phyloP scores from a whole-genome alignment of 2,113 vertebrate genomes.

The Apistogramma diplotaenia region DNA sequence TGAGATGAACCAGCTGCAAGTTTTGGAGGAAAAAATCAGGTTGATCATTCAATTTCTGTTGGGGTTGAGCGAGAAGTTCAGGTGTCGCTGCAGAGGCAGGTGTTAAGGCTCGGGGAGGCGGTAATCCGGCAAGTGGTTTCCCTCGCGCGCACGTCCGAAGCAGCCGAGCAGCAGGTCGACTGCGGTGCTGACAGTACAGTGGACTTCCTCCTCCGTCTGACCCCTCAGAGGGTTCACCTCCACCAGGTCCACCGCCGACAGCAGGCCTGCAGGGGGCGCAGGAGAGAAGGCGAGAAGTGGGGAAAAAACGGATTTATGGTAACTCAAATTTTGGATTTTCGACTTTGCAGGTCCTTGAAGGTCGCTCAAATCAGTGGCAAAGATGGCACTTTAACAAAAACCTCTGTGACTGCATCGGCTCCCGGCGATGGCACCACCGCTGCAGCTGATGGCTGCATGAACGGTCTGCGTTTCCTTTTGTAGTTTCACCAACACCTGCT shows the following conservation, averaged over 20 bases:
- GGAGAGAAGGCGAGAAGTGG: too few relatives aligned
- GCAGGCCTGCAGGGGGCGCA: constrained; percentile 56
- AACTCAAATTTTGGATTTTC: too few relatives aligned
- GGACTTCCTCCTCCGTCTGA: constrained; percentile 44
- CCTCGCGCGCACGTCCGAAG: constrained; percentile 68
- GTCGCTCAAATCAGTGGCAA: too few relatives aligned
- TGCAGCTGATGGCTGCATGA: too few relatives aligned
- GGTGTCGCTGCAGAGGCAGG: background rate
- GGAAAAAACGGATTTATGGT: background rate
- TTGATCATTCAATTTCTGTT: background rate
- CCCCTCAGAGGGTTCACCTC: constrained; percentile 75
- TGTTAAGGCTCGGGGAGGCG: constrained; percentile 34
- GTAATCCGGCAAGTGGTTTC: constrained; percentile 59
- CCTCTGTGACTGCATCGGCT: too few relatives aligned
- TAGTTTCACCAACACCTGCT: too few relatives aligned
- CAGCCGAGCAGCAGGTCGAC: constrained; percentile 71
- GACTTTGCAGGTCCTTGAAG: too few relatives aligned
- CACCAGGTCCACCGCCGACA: constrained; percentile 78
- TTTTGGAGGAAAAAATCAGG: background rate
- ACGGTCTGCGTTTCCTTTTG: too few relatives aligned
- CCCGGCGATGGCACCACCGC: too few relatives aligned
- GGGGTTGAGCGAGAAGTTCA: background rate
- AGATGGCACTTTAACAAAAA: too few relatives aligned
- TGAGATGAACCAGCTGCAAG: background rate
- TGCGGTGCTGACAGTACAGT: constrained; percentile 62